These are phyloP conservation scores for Philopotamus ludificatus DNA, from an alignment of 1,140 invertebrate species.

Conservation along the genomic window DNA sequence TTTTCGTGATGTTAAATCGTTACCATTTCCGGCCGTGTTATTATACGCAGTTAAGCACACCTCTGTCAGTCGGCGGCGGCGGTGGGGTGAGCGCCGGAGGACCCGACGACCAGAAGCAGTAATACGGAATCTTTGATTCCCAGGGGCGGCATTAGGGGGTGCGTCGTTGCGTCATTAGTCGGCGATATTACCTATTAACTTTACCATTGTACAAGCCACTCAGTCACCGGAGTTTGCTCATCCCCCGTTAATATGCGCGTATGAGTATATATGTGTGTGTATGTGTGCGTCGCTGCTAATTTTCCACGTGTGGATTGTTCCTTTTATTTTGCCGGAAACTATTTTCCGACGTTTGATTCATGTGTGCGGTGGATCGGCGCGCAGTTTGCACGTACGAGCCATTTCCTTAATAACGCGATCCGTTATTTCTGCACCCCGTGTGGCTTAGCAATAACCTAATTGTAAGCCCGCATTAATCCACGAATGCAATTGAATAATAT, in stretches of 20 bases:
- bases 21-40: not conserved
- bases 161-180: slow-evolving; percentile 39
- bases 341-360: not conserved
- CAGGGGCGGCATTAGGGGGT: slow-evolving; percentile 38
- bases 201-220: slow-evolving; percentile 32
- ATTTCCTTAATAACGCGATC: slow-evolving; percentile 36
- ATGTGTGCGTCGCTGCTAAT: too few species aligned
- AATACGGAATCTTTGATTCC: slow-evolving; percentile 31
- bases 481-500: slow-evolving; percentile 1
- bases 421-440: slow-evolving; percentile 33
- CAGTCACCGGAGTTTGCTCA: slow-evolving; percentile 16
- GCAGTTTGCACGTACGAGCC: slow-evolving; percentile 28
- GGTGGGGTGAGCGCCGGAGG: not conserved
- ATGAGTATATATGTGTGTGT: not conserved
- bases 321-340: too few species aligned
- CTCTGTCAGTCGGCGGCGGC: not conserved
- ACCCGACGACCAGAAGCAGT: not conserved
- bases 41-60: slow-evolving; percentile 10
- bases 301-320: too few species aligned
- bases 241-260: not conserved
- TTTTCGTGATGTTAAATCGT: slow-evolving; percentile 4
- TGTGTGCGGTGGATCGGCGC: not conserved
- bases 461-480: slow-evolving; percentile 23
- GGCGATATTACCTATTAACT: slow-evolving; percentile 42
- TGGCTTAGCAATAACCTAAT: slow-evolving; percentile 37